These are phyloP conservation scores for Hyposoter didymator DNA, from an alignment of 2,888 invertebrate genomes.

Conservation along the genomic window DNA sequence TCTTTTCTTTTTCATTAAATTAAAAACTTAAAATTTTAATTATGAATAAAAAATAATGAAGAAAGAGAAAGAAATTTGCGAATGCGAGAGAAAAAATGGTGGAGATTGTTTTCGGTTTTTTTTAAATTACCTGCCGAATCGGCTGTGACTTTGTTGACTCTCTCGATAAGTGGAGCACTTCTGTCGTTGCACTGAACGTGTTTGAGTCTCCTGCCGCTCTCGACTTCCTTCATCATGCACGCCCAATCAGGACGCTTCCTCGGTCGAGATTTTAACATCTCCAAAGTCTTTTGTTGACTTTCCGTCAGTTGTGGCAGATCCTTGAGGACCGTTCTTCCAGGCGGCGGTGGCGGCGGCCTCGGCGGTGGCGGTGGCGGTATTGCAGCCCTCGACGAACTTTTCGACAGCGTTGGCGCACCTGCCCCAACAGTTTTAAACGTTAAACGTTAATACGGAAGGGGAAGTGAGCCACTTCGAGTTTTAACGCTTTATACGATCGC, in stretches of 20 bases:
- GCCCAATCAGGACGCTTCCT: constrained; percentile 95
- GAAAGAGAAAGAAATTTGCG: not conserved
- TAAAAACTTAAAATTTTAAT: too few relatives aligned
- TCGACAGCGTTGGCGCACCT: constrained; percentile 83
- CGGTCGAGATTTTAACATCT: constrained; percentile 90
- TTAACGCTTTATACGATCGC: constrained; percentile 14
- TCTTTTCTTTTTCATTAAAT: too few relatives aligned
- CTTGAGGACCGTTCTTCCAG: constrained; percentile 85
- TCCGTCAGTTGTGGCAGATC: constrained; percentile 85
- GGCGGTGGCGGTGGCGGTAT: constrained; percentile 85
- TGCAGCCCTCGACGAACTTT: constrained; percentile 82
- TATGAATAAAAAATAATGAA: too few relatives aligned
- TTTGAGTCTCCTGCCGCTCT: constrained; percentile 90
- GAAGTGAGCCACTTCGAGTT: constrained; percentile 31
- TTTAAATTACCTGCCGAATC: constrained; percentile 79
- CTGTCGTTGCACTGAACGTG: constrained; percentile 95
- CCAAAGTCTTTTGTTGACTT: constrained; percentile 88
- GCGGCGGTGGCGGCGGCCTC: constrained; percentile 91
- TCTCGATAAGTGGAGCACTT: constrained; percentile 83
- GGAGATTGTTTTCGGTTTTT: not conserved
- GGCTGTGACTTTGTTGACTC: constrained; percentile 81
- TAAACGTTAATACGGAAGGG: constrained; percentile 21
- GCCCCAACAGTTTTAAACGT: constrained; percentile 14
- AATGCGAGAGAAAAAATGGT: not conserved
- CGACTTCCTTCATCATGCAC: constrained; percentile 96